Conservation (phyloP, 2,797 vertebrate species). For the Eulemur coronatus region DNA sequence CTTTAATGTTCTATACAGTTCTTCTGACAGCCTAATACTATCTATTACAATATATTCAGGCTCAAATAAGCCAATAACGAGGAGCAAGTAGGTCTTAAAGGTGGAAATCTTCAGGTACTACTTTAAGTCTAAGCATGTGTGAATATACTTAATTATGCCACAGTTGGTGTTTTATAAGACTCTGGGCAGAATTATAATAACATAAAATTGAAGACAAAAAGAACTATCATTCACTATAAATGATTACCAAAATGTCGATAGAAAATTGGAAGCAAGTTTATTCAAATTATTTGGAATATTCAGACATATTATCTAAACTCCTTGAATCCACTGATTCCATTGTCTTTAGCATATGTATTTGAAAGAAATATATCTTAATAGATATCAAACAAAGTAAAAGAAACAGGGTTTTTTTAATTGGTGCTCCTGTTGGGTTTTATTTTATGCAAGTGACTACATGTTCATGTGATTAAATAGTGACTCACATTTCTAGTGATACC, state of each 20-base stretch:
- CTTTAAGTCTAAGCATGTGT: neutral
- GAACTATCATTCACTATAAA: neutral
- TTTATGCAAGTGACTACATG: neutral
- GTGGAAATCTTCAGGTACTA: neutral
- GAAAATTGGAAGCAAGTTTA: neutral
- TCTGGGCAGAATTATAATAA: neutral
- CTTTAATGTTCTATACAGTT: neutral
- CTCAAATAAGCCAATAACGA: neutral
- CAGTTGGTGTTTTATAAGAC: neutral
- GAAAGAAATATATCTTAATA: neutral
- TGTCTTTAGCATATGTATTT: neutral
- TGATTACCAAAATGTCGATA: neutral
- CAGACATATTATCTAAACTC: neutral
- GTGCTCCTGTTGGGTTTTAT: neutral
- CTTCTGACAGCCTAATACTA: neutral
- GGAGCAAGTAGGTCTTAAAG: neutral
- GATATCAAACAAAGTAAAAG: neutral
- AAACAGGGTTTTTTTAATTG: neutral
- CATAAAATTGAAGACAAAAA: neutral
- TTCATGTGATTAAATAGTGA: conserved; percentile 37
- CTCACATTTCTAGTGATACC: neutral
- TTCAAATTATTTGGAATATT: neutral
- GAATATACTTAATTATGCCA: neutral
- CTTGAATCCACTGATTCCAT: neutral
- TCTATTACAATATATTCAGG: neutral